phyloP scores from a whole-genome alignment of 2,888 invertebrate genomes.

The Eubasilissa splendida region DNA sequence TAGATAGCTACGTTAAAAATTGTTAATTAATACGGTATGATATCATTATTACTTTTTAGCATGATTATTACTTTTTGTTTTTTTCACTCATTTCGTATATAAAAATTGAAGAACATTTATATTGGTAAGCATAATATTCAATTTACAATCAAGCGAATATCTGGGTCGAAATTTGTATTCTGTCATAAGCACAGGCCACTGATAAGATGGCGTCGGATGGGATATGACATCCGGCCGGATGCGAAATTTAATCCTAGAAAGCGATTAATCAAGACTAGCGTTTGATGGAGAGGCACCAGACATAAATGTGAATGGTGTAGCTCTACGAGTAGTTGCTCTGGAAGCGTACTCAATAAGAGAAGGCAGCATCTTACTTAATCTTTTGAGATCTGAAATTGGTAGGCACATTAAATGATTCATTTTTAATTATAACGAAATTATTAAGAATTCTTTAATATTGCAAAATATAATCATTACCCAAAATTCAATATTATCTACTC shows the following conservation, averaged over 20 bases:
- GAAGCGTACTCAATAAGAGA: neutral
- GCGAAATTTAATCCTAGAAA: slow-evolving; percentile 50
- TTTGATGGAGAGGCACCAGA: slow-evolving; percentile 31
- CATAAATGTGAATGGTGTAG: slow-evolving; percentile 6
- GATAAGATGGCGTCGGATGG: slow-evolving; percentile 39
- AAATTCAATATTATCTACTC: no score
- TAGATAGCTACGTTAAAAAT: no score
- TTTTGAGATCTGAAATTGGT: no score
- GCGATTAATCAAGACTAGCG: slow-evolving; percentile 50
- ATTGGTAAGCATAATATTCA: neutral
- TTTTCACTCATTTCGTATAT: no score
- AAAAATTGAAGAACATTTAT: no score
- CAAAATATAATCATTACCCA: no score
- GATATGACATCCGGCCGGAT: slow-evolving; percentile 40
- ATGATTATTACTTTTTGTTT: no score
- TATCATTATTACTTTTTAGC: no score
- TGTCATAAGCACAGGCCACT: slow-evolving; percentile 24
- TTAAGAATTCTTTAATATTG: no score
- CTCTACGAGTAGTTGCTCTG: neutral
- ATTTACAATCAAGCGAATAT: slow-evolving; percentile 29
- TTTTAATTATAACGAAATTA: no score
- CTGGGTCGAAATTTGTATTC: slow-evolving; percentile 39
- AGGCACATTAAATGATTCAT: no score
- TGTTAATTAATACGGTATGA: no score
- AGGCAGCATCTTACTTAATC: neutral